These are phyloP conservation scores for Calidris pygmaea DNA, from an alignment of 2,113 vertebrate genomes.

Conservation along the genomic window DNA sequence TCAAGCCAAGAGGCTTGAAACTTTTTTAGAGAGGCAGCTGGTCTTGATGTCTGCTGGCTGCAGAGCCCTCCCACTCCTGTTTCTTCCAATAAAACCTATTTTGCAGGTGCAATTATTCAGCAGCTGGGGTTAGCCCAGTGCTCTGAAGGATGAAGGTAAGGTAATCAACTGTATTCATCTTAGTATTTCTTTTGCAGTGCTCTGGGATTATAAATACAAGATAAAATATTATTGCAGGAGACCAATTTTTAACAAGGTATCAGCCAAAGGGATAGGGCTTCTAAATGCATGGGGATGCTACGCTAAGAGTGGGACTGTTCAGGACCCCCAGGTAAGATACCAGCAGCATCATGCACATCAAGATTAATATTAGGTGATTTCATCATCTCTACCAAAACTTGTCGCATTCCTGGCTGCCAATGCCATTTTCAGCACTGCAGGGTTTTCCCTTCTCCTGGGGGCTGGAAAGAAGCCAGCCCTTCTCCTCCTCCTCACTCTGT, in stretches of 20 bases:
- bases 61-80: not conserved
- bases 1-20: not conserved
- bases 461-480: not conserved
- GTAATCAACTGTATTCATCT: slow-evolving; percentile 60
- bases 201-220: slow-evolving; percentile 25
- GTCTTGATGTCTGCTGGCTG: not conserved
- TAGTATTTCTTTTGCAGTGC: not conserved
- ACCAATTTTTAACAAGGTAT: not conserved
- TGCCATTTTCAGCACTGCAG: not conserved
- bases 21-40: not conserved
- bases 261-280: not conserved
- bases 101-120: slow-evolving; percentile 42
- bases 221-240: not conserved
- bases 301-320: rapidly evolving
- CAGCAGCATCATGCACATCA: not conserved
- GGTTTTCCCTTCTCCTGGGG: not conserved
- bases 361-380: not conserved
- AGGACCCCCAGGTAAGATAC: not conserved
- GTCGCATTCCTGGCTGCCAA: not conserved
- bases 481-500: not conserved
- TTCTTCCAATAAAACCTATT: slow-evolving; percentile 19
- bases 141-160: slow-evolving; percentile 53
- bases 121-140: not conserved
- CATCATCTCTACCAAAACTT: not conserved
- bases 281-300: not conserved